These are phyloP conservation scores for Cyphomyrus plagiostoma DNA, from an alignment of 2,113 vertebrate species.

Conservation along the genomic window DNA sequence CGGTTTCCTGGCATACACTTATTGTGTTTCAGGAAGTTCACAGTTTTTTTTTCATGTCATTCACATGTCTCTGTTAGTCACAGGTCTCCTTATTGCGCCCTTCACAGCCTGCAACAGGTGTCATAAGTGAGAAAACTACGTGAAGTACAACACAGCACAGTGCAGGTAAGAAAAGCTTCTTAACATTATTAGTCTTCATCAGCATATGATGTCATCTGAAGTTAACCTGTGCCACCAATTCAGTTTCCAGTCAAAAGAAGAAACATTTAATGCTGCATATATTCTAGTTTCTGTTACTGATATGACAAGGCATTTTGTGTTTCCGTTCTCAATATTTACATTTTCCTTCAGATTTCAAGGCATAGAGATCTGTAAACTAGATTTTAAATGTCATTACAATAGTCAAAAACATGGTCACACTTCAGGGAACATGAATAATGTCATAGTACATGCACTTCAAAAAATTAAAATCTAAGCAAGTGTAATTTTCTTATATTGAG, in stretches of 20 bases:
- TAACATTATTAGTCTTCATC: neutral
- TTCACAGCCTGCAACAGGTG: neutral
- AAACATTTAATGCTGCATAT: too few species aligned
- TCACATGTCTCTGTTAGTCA: neutral
- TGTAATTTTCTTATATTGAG: too few species aligned
- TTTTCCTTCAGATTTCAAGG: neutral
- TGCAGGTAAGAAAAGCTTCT: neutral
- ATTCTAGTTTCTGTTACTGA: too few species aligned
- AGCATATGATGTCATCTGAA: neutral
- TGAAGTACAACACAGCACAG: neutral
- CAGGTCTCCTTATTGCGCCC: neutral
- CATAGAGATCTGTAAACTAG: neutral
- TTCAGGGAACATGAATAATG: too few species aligned
- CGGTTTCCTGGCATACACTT: neutral
- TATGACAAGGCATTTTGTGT: neutral
- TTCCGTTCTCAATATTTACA: neutral
- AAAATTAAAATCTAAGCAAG: too few species aligned
- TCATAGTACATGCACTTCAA: too few species aligned
- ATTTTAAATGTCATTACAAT: neutral
- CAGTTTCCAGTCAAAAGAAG: too few species aligned
- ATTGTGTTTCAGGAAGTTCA: neutral
- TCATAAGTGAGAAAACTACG: neutral
- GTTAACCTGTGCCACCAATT: neutral
- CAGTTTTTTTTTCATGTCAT: neutral
- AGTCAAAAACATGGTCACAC: neutral